Evolutionary conservation across 2,113 vertebrate species (phyloP).

Genomic region (Apodemus speciosus): DNA sequence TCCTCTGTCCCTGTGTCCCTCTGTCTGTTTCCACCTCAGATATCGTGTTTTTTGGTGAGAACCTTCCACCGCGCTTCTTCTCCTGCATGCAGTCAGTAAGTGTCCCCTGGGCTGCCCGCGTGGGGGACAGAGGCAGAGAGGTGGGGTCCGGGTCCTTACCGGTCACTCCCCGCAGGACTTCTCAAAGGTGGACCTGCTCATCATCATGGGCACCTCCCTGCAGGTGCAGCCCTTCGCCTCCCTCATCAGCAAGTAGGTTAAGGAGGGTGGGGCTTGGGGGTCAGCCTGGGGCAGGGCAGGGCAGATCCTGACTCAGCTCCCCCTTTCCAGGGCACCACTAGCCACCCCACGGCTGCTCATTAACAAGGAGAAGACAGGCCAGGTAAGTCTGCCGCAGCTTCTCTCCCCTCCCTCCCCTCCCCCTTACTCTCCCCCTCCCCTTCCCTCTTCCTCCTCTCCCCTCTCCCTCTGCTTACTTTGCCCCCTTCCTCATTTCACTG

Average conservation of each 20-base stretch:
- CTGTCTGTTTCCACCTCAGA: conserved; percentile 82
- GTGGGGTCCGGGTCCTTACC: not conserved
- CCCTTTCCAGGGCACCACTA: conserved; percentile 86
- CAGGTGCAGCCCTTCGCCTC: conserved; percentile 95
- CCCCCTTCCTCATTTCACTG: not conserved
- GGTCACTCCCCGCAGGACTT: conserved; percentile 87
- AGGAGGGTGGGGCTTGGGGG: not conserved
- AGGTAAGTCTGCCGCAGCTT: conserved; percentile 81
- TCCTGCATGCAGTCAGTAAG: conserved; percentile 90
- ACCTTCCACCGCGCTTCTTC: conserved; percentile 91
- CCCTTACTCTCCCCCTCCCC: not conserved
- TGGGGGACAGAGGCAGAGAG: not conserved
- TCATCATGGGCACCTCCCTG: conserved; percentile 95
- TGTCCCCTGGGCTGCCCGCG: rapidly evolving
- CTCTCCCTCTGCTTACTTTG: not conserved
- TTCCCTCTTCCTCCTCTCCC: rapidly evolving
- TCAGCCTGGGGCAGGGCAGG: rapidly evolving
- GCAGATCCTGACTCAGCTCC: not conserved
- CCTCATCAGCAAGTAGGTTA: conserved; percentile 90
- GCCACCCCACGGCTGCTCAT: conserved; percentile 92
- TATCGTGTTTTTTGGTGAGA: conserved; percentile 96
- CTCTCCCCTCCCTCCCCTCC: rapidly evolving
- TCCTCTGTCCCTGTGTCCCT: not conserved
- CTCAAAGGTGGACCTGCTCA: conserved; percentile 91
- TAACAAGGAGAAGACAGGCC: conserved; percentile 94